A percentile compares a stretch with the other conserved stretches of the same genome.
phyloP scores from a whole-genome alignment of 2,113 vertebrate genomes.

The Crocuta crocuta region DNA sequence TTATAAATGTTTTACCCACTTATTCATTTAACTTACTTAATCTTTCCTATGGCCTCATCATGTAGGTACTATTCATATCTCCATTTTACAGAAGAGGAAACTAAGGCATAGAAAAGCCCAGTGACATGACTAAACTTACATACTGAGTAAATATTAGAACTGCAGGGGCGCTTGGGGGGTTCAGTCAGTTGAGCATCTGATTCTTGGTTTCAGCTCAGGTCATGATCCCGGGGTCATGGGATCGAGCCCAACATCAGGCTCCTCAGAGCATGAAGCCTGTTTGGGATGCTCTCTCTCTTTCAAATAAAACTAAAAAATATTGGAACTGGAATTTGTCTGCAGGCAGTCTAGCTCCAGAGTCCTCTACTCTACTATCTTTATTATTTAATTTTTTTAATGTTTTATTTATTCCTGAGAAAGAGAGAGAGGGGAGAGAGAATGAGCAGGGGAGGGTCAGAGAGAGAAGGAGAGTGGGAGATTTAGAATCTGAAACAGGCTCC shows the following conservation, averaged over 20 bases:
- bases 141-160: neutral
- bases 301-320: neutral
- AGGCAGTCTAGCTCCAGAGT: neutral
- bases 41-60: neutral
- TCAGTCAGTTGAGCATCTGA: no score
- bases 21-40: neutral
- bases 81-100: conserved; percentile 38
- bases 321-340: neutral
- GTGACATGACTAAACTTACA: neutral
- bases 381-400: no score
- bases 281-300: no score
- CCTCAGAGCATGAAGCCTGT: no score
- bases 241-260: no score
- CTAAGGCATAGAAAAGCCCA: conserved; percentile 45
- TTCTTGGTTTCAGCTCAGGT: no score
- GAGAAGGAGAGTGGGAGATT: no score
- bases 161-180: neutral
- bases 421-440: no score
- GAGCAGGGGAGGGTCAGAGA: no score
- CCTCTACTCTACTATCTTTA: neutral
- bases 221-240: no score
- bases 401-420: no score
- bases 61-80: neutral
- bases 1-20: conserved; percentile 6
- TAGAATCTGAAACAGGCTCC: no score